phyloP scores from a whole-genome alignment of 2,888 invertebrate species.

The Trissolcus japonicus region DNA sequence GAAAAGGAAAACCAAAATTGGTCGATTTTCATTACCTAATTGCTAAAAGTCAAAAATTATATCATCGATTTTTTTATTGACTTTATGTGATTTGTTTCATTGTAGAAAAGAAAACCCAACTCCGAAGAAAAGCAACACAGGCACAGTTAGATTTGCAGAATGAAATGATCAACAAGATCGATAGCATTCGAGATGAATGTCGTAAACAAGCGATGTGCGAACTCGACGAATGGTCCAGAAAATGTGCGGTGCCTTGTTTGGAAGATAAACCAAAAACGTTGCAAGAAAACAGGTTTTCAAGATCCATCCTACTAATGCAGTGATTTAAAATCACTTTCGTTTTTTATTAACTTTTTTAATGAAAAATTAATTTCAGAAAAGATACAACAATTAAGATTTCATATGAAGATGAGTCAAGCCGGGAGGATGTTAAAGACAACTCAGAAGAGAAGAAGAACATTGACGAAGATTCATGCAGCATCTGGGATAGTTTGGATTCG shows the following conservation, averaged over 20 bases:
- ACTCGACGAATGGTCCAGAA: conserved; percentile 80
- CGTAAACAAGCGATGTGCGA: conserved; percentile 82
- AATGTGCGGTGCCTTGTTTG: conserved; percentile 63
- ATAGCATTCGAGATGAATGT: conserved; percentile 80
- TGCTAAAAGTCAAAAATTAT: not conserved
- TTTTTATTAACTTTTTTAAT: too few species aligned
- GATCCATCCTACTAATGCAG: not conserved
- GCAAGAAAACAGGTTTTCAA: conserved; percentile 62
- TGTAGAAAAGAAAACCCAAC: conserved; percentile 77
- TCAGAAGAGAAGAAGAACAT: conserved; percentile 37
- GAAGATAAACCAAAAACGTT: conserved; percentile 41
- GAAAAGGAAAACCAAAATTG: conserved; percentile 77
- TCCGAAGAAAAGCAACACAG: conserved; percentile 80
- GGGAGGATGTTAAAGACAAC: conserved; percentile 3
- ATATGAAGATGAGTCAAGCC: conserved; percentile 1
- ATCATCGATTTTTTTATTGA: not conserved
- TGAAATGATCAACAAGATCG: conserved; percentile 80
- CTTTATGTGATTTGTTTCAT: not conserved
- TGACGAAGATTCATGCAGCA: conserved; percentile 38
- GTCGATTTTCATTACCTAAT: conserved; percentile 56
- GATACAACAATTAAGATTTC: conserved; percentile 28
- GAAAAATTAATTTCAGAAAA: not conserved
- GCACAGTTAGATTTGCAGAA: conserved; percentile 81
- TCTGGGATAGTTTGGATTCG: conserved; percentile 49
- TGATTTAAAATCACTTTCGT: too few species aligned